Base-by-base conservation (phyloP, 2,113 vertebrate genomes). In the Acanthochromis polyacanthus region DNA sequence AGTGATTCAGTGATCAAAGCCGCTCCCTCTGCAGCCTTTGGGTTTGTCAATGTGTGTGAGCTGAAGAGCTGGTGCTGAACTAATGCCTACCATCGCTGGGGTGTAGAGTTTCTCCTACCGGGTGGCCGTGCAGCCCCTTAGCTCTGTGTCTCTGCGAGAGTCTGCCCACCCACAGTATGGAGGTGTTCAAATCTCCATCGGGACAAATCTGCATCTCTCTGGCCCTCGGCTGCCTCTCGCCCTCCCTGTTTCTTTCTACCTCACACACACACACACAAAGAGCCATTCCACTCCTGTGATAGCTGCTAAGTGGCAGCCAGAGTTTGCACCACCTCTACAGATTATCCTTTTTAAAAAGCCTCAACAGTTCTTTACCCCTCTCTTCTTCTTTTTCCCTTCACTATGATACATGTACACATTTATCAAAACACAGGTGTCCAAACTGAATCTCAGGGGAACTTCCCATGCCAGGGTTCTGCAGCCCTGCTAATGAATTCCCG, bases 111-210 rank as follows among this genome's bases (percentile, higher is more conserved):
- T 84, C 83, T 79, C 71, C 86, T 92, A 90, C 83, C 80, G 83
- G 90, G 92, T 92, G 93, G 90, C 84, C 89, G 63, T 75, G 80
- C 75, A 83, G 78, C 65, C 87, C 82, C 75, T 88, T 46, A 88
- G 88, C 83, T 86, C 85, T 82, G 76, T 82, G 85, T 88, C 78
- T 85, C 84, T 69, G 83, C 60, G 62, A 77, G 70, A 60, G 85
- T 85, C 80, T 93, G 91, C 88, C 90, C 91, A 94, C 91, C 88
- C 92, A 91, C 90, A 84, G 78, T 61, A 86, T 19, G 85, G 89
- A 94, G 87, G 91, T 92, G 86, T 92, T 90, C 71, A 89, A 88
- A 88, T 86, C 88, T 85, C 76, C 84, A 79, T 66, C 48, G 71
- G 85, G 86, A 85, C 65, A 80, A 89, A 90, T 90, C 83, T 91